Base-by-base conservation (phyloP, 2,797 vertebrate species). In the Malurus splendens region DNA sequence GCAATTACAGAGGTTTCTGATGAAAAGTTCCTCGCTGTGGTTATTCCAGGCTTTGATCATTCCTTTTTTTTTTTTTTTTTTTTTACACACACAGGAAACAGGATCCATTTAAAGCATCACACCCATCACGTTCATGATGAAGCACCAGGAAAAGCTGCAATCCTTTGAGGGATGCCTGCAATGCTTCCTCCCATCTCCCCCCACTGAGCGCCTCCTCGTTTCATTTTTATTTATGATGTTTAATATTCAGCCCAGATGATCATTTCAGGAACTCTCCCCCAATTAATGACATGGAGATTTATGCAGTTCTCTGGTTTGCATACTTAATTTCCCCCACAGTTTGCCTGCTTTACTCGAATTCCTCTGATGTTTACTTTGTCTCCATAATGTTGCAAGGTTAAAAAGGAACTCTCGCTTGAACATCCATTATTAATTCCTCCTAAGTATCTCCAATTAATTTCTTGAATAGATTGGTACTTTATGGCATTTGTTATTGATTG, bases 301-400 rank as follows among this genome's bases (percentile, higher is more conserved):
- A 96, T 96, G 95, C 96, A 76, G 52, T 52, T 88, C 80, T 93
- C 73, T 76, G n/a, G 71, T 96, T 95, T 93, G 93, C 92, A 96
- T 96, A 93, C 90, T 36, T 93, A 93, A 95, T 96, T 96, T 93
- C 77, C 65, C 83, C 74, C 72, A 38, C 67, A 90, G 84, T 92
- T 93, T 93, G 66, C 30, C 89, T 93, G 88, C 91, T 95, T 94
- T 86, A 77, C 91, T 83, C 7, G 56, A 91, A 95, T 95, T 94
- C 91, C 82, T 94, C 91, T 90, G 92, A 80, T 95, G 90, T 95
- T 97, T 96, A 96, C 95, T 96, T 96, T 96, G 96, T 92, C 87
- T 97, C 95, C 95, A 96, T 95, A 93, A 90, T 89, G 90, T 93
- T 88, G 84, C 92, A 86, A 90, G 94, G 95, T 94, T 96, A 95